These are phyloP conservation scores for Protodeltote pygarga DNA, from an alignment of 2,888 invertebrate species.

Conservation along the genomic window DNA sequence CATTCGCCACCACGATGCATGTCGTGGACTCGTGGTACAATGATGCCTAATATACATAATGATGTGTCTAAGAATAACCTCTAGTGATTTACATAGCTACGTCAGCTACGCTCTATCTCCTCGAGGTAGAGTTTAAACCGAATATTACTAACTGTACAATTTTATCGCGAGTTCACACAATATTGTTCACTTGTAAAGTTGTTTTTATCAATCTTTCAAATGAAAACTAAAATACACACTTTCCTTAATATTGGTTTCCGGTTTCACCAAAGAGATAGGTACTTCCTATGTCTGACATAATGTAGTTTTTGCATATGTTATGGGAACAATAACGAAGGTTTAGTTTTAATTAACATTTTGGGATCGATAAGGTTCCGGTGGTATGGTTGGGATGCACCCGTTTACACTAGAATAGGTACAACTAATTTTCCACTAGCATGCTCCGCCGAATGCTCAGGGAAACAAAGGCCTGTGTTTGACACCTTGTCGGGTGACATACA, in stretches of 20 bases:
- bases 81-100: constrained; percentile 14
- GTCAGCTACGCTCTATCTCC: neutral
- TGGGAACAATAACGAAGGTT: too few relatives aligned
- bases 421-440: constrained; percentile 40
- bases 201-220: too few relatives aligned
- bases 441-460: constrained; percentile 21
- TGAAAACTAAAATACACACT: too few relatives aligned
- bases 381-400: constrained; percentile 24
- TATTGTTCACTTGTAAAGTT: too few relatives aligned
- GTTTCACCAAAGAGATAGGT: too few relatives aligned
- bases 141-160: constrained; percentile 1
- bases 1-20: constrained; percentile 35
- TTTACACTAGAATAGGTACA: constrained; percentile 37
- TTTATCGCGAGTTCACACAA: constrained; percentile 2
- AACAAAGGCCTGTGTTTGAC: constrained; percentile 21
- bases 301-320: too few relatives aligned
- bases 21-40: constrained; percentile 2
- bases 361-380: too few relatives aligned
- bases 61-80: constrained; percentile 20
- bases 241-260: too few relatives aligned
- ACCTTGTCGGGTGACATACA: constrained; percentile 6
- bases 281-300: too few relatives aligned
- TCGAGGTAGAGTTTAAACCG: neutral
- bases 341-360: too few relatives aligned
- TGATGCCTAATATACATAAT: constrained; percentile 7